Evolutionary conservation across 2,888 invertebrate genomes (phyloP).

Genomic region (Anarsia innoxiella): DNA sequence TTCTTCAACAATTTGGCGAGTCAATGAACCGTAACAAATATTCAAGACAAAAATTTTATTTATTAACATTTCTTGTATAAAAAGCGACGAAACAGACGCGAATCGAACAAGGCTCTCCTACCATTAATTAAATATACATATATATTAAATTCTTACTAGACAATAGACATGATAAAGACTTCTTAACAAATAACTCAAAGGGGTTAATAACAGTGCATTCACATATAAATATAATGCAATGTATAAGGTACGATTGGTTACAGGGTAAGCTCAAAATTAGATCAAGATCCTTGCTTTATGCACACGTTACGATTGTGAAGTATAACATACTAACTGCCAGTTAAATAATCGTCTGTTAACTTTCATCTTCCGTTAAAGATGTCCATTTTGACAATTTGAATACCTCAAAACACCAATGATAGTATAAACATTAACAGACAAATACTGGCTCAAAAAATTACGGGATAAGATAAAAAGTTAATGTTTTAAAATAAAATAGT

Average conservation of each 20-base stretch:
- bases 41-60: slow-evolving; percentile 37
- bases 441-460: too few species aligned
- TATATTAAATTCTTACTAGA: slow-evolving; percentile 72
- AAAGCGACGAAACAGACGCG: slow-evolving; percentile 60
- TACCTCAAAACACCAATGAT: too few species aligned
- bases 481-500: slow-evolving; percentile 10
- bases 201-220: slow-evolving; percentile 67
- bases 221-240: slow-evolving; percentile 63
- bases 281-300: slow-evolving; percentile 34
- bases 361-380: too few species aligned
- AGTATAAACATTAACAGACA: too few species aligned
- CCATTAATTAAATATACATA: slow-evolving; percentile 61
- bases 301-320: slow-evolving; percentile 20
- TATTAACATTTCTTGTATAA: slow-evolving; percentile 52
- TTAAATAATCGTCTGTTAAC: background rate
- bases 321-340: slow-evolving; percentile 8
- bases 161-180: slow-evolving; percentile 72
- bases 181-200: slow-evolving; percentile 71
- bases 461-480: slow-evolving; percentile 14
- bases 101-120: slow-evolving; percentile 66
- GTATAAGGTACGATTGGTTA: slow-evolving; percentile 60
- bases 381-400: too few species aligned
- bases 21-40: slow-evolving; percentile 47
- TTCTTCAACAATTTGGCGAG: slow-evolving; percentile 38
- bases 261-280: slow-evolving; percentile 60